Evolutionary conservation across 2,888 invertebrate genomes (phyloP).

Genomic region (Aphelenchoides bicaudatus): DNA sequence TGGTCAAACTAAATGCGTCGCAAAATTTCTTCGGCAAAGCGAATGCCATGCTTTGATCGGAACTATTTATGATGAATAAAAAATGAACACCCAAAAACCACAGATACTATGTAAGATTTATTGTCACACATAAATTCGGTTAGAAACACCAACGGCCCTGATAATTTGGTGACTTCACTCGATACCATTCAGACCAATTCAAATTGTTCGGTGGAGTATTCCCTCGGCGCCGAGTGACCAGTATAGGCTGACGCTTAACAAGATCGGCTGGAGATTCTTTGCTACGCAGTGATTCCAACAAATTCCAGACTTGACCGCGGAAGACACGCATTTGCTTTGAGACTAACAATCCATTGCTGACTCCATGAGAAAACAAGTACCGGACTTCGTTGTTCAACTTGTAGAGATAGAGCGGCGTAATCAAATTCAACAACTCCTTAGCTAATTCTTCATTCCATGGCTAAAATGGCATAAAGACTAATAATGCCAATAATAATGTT

Average conservation of each 20-base stretch:
- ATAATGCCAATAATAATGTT: neutral
- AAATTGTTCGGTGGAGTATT: slow-evolving; percentile 12
- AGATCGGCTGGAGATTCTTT: slow-evolving; percentile 43
- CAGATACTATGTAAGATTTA: no score
- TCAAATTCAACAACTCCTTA: slow-evolving; percentile 34
- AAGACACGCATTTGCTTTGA: slow-evolving; percentile 47
- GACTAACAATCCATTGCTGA: slow-evolving; percentile 38
- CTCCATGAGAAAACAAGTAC: slow-evolving; percentile 69
- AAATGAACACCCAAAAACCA: no score
- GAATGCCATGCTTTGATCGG: slow-evolving; percentile 14
- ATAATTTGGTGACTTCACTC: slow-evolving; percentile 30
- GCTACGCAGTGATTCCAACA: slow-evolving; percentile 38
- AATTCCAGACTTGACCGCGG: slow-evolving; percentile 53
- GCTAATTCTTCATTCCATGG: slow-evolving; percentile 38
- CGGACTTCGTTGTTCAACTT: slow-evolving; percentile 43
- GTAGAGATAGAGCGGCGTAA: slow-evolving; percentile 47
- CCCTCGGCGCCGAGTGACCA: slow-evolving; percentile 36
- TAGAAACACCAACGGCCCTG: neutral
- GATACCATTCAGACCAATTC: slow-evolving; percentile 35
- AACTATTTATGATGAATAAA: slow-evolving; percentile 9
- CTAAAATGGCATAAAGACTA: slow-evolving; percentile 24
- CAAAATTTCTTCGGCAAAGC: slow-evolving; percentile 10
- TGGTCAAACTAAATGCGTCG: slow-evolving; percentile 11
- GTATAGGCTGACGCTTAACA: slow-evolving; percentile 40
- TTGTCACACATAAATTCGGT: no score